A percentile compares a stretch with the other conserved stretches of the same genome.
Conservation (phyloP, 2,113 vertebrate species). For the Strix uralensis region DNA sequence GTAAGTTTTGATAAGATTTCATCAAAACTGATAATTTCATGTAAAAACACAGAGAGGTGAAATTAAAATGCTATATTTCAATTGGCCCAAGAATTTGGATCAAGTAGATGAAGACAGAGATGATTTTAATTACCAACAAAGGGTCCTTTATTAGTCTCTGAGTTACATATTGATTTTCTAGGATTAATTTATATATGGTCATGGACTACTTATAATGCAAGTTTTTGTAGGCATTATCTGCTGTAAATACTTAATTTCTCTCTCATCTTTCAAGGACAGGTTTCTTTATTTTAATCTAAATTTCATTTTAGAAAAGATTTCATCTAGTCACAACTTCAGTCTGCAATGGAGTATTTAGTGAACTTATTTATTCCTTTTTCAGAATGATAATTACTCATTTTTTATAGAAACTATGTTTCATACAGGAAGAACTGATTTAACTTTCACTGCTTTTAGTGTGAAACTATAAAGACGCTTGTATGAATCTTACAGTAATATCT, state of each 20-base stretch:
- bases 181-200: background rate
- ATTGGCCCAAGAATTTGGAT: background rate
- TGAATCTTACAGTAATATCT: conserved; percentile 59
- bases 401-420: conserved; percentile 55
- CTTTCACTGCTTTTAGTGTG: conserved; percentile 41
- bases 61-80: background rate
- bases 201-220: background rate
- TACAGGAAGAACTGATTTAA: conserved; percentile 62
- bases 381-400: conserved; percentile 42
- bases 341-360: conserved; percentile 38
- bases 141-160: background rate
- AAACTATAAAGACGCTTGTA: conserved; percentile 57
- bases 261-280: background rate
- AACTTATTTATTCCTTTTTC: conserved; percentile 50
- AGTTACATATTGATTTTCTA: background rate
- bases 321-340: conserved; percentile 26
- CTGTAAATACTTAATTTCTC: background rate
- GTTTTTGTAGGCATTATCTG: background rate
- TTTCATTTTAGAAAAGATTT: conserved; percentile 13
- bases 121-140: background rate
- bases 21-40: background rate
- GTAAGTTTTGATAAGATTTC: background rate
- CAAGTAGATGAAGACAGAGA: background rate
- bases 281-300: conserved; percentile 33
- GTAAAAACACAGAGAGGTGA: background rate